Evolutionary conservation across 2,888 invertebrate genomes (phyloP).

Genomic region (Apodemia duryi): DNA sequence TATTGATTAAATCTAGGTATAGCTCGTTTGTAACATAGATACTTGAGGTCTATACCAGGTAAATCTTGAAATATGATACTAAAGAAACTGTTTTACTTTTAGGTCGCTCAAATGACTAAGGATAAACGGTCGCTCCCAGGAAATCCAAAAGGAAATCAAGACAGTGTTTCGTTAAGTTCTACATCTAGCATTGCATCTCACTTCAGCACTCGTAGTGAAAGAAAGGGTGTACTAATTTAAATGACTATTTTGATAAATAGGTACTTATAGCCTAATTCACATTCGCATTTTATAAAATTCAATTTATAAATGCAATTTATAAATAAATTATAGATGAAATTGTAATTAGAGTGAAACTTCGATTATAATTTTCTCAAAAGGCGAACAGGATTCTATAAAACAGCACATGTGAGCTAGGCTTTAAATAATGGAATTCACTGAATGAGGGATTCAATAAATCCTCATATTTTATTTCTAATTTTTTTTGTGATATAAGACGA

Average conservation of each 20-base stretch:
- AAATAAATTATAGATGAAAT: too few relatives aligned
- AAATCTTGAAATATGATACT: neutral
- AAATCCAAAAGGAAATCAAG: conserved; percentile 41
- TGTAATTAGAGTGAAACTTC: too few relatives aligned
- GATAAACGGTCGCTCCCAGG: conserved; percentile 46
- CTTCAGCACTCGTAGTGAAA: conserved; percentile 40
- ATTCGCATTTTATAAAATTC: too few relatives aligned
- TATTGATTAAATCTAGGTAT: too few relatives aligned
- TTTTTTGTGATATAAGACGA: neutral
- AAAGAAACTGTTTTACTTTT: conserved; percentile 21
- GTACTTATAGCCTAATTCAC: neutral
- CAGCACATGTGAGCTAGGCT: too few relatives aligned
- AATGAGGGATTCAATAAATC: neutral
- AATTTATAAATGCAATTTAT: too few relatives aligned
- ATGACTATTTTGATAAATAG: neutral
- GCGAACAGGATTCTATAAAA: too few relatives aligned
- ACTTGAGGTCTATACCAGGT: too few relatives aligned
- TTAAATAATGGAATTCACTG: too few relatives aligned
- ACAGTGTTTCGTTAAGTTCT: conserved; percentile 34
- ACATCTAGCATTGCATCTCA: conserved; percentile 40
- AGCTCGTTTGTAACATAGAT: too few relatives aligned
- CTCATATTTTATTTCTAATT: neutral
- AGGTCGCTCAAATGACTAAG: conserved; percentile 65
- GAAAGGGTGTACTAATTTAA: conserved; percentile 67
- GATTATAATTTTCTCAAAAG: too few relatives aligned